Percentiles rank a stretch among this genome's conserved stretches.
Conservation (phyloP, 1,140 invertebrate species). For the Maniola jurtina region DNA sequence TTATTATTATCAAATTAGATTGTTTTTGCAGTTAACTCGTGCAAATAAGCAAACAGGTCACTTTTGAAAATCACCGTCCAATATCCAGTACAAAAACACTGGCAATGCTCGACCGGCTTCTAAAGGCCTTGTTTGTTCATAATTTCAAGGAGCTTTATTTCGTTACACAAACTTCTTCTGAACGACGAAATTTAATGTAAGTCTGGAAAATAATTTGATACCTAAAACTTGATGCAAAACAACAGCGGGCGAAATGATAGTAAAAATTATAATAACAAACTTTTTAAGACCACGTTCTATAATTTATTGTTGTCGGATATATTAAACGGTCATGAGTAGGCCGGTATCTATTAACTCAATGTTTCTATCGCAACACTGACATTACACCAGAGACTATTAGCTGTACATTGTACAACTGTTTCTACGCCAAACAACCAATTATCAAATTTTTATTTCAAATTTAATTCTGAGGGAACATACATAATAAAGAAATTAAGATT, state of each 20-base stretch:
- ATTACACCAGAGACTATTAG: conserved; percentile 33
- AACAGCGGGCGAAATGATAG: too few species aligned
- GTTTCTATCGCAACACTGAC: conserved; percentile 26
- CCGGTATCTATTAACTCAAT: conserved; percentile 30
- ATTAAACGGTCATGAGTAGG: conserved; percentile 20
- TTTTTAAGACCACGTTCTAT: not conserved
- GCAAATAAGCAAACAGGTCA: conserved; percentile 2
- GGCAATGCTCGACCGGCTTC: not conserved
- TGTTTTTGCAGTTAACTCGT: not conserved
- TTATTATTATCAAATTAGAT: conserved; percentile 3
- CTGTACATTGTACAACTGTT: conserved; percentile 27
- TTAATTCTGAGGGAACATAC: conserved; percentile 34
- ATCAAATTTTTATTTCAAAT: conserved; percentile 37
- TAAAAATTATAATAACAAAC: not conserved
- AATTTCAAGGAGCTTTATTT: not conserved
- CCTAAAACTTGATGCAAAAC: too few species aligned
- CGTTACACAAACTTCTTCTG: too few species aligned
- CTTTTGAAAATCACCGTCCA: not conserved
- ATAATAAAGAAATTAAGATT: conserved; percentile 71
- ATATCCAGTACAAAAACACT: not conserved
- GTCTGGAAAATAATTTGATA: too few species aligned
- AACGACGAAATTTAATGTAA: too few species aligned
- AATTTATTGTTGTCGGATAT: not conserved
- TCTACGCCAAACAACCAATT: conserved; percentile 41
- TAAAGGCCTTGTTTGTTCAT: not conserved